Evolutionary conservation across 1,140 invertebrate genomes (phyloP).

Genomic region (Neelides sp.): DNA sequence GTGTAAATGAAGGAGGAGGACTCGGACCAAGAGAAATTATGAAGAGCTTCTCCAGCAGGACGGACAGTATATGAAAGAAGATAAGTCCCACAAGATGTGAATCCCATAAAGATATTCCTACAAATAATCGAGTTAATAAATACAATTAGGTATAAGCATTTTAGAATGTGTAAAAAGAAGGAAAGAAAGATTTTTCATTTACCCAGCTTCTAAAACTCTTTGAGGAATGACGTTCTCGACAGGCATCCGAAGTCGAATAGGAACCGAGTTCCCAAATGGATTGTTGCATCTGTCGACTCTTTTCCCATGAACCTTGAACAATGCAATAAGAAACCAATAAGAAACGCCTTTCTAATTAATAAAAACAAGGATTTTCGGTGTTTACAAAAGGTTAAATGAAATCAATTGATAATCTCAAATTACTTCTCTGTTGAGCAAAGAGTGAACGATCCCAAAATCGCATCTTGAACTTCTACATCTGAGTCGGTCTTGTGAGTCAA

Average conservation of each 20-base stretch:
- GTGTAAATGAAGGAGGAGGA: conserved; percentile 37
- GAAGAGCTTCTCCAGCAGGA: conserved; percentile 22
- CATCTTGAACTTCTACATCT: too few relatives aligned
- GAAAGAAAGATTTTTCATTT: neutral
- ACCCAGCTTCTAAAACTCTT: conserved; percentile 13
- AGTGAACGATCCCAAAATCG: too few relatives aligned
- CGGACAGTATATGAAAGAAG: conserved; percentile 64
- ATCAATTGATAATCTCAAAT: too few relatives aligned
- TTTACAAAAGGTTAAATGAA: too few relatives aligned
- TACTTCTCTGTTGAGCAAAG: too few relatives aligned
- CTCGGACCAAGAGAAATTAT: conserved; percentile 7
- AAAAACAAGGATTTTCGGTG: too few relatives aligned
- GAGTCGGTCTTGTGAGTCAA: too few relatives aligned
- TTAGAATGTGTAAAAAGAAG: conserved; percentile 2
- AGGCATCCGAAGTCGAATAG: conserved; percentile 17
- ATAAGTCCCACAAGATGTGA: conserved; percentile 83
- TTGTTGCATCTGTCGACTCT: conserved; percentile 7
- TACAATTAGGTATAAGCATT: neutral
- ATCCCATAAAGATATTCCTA: conserved; percentile 80
- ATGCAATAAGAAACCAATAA: too few relatives aligned
- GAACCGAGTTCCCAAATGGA: conserved; percentile 6
- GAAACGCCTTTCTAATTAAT: too few relatives aligned
- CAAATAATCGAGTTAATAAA: conserved; percentile 20
- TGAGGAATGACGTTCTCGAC: conserved; percentile 25
- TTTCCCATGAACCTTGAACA: neutral